Evolutionary conservation across 2,113 vertebrate genomes (phyloP).

Genomic region (Corapipo altera): DNA sequence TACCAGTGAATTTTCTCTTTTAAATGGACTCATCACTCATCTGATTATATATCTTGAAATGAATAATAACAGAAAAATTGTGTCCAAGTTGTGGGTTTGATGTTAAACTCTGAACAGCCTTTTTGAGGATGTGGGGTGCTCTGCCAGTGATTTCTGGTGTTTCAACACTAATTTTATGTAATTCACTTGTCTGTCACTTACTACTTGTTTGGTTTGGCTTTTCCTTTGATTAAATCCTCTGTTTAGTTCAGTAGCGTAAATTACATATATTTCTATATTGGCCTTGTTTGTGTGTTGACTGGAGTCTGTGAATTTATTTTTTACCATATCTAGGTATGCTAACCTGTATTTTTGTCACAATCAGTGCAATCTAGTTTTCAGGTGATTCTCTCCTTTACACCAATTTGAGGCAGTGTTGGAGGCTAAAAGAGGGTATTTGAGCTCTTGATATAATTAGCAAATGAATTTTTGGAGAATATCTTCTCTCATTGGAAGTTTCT

Average conservation of each 20-base stretch:
- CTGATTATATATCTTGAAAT: not conserved
- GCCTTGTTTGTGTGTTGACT: not conserved
- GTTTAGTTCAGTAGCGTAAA: not conserved
- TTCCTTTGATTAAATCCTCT: not conserved
- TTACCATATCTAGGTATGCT: not conserved
- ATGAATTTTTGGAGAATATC: not conserved
- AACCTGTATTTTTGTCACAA: not conserved
- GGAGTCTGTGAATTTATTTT: not conserved
- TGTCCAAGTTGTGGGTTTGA: not conserved
- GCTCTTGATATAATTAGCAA: not conserved
- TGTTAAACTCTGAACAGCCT: not conserved
- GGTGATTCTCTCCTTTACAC: not conserved
- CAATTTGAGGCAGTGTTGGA: not conserved
- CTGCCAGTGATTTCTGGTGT: not conserved
- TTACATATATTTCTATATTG: not conserved
- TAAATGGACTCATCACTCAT: not conserved
- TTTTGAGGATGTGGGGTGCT: not conserved
- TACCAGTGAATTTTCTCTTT: not conserved
- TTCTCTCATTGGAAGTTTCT: not conserved
- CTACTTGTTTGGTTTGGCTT: not conserved
- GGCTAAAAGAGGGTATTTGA: not conserved
- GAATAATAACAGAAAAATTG: not conserved
- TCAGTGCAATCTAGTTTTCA: not conserved
- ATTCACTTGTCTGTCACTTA: not conserved
- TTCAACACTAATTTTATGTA: not conserved